Evolutionary conservation across 2,888 invertebrate genomes (phyloP).

Genomic region (Brachypterus glaber): DNA sequence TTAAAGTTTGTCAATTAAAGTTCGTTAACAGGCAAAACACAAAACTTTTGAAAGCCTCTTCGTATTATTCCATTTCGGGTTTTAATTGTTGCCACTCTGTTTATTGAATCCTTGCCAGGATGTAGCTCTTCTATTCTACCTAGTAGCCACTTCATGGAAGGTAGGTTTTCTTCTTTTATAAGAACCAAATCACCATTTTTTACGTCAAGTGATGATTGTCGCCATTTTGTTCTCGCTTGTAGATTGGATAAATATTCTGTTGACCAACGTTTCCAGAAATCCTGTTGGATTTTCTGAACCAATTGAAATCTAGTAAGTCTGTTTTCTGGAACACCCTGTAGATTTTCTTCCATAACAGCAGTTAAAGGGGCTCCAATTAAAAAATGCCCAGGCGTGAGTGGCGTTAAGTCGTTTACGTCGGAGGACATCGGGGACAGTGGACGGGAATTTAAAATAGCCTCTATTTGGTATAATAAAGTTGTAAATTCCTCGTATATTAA

Average conservation of each 20-base stretch:
- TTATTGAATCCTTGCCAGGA: too few relatives aligned
- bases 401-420: conserved; percentile 21
- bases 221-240: conserved; percentile 19
- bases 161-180: too few relatives aligned
- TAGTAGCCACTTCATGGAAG: too few relatives aligned
- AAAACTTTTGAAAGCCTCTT: too few relatives aligned
- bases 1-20: too few relatives aligned
- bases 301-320: conserved; percentile 17
- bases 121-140: too few relatives aligned
- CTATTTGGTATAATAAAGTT: conserved; percentile 24
- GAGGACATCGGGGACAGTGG: conserved; percentile 22
- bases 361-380: conserved; percentile 21
- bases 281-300: conserved; percentile 15
- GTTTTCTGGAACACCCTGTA: conserved; percentile 8
- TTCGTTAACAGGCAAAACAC: too few relatives aligned
- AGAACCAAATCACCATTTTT: too few relatives aligned
- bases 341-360: conserved; percentile 18
- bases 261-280: conserved; percentile 21
- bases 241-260: conserved; percentile 20
- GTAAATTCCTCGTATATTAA: conserved; percentile 27
- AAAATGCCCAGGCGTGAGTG: conserved; percentile 23
- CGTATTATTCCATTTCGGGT: too few relatives aligned
- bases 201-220: not conserved
- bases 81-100: too few relatives aligned
- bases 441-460: conserved; percentile 27